These are phyloP conservation scores for Sinonovacula constricta DNA, from an alignment of 1,140 invertebrate genomes.

Conservation along the genomic window DNA sequence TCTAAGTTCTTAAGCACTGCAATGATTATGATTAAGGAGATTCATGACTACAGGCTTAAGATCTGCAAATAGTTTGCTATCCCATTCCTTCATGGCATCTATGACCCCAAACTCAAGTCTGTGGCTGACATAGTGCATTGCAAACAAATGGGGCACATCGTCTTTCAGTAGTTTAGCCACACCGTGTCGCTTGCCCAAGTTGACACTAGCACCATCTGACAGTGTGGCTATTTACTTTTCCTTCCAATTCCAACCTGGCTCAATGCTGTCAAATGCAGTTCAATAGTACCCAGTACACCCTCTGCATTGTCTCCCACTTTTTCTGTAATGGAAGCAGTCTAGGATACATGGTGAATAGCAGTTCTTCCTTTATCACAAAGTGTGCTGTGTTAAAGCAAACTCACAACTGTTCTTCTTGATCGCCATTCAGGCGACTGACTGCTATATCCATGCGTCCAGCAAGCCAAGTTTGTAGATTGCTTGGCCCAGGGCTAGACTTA, in stretches of 20 bases:
- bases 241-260: not conserved
- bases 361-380: not conserved
- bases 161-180: not conserved
- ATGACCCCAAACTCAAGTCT: not conserved
- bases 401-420: not conserved
- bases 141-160: not conserved
- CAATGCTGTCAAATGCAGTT: not conserved
- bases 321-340: not conserved
- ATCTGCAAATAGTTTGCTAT: conserved; percentile 2
- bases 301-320: not conserved
- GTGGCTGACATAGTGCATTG: not conserved
- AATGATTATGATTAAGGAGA: conserved; percentile 4
- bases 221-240: not conserved
- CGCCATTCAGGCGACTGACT: not conserved
- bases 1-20: not conserved
- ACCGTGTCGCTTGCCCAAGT: not conserved
- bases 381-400: not conserved
- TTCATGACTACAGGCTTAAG: not conserved
- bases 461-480: not conserved
- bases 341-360: not conserved
- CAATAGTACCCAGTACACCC: not conserved
- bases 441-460: not conserved
- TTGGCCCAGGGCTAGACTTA: not conserved
- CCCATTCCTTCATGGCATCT: not conserved
- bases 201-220: not conserved